These are phyloP conservation scores for Benthosema pterotum DNA, from an alignment of 2,797 vertebrate species.

Conservation along the genomic window DNA sequence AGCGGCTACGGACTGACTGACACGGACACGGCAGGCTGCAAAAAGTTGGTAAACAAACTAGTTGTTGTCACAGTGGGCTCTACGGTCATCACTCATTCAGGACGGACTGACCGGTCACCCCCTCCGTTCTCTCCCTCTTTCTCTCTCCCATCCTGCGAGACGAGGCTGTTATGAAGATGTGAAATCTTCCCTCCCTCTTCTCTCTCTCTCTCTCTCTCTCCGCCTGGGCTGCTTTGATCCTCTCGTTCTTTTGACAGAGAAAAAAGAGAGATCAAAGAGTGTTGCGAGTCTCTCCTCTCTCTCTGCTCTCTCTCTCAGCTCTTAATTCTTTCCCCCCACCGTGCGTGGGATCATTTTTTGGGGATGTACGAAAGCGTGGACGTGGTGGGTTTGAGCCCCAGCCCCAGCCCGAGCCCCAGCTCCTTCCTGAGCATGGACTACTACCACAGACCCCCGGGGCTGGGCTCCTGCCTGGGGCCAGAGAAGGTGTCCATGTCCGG, in stretches of 20 bases:
- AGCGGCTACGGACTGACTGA: too few species aligned
- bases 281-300: constrained; percentile 1
- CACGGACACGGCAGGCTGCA: too few species aligned
- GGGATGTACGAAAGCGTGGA: constrained; percentile 74
- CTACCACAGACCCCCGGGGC: constrained; percentile 71
- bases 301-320: constrained; percentile 1
- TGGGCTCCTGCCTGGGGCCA: constrained; percentile 36
- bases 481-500: constrained; percentile 57
- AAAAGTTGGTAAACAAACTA: too few species aligned
- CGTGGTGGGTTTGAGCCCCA: constrained; percentile 63
- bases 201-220: too few species aligned
- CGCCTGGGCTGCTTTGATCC: constrained; percentile 48
- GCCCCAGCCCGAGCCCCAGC: constrained; percentile 57
- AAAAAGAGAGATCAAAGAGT: constrained; percentile 39
- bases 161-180: constrained; percentile 63
- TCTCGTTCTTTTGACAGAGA: constrained; percentile 16
- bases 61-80: too few species aligned
- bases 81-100: constrained; percentile 40
- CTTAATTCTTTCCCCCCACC: neutral
- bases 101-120: constrained; percentile 19
- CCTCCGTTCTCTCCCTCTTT: constrained; percentile 1
- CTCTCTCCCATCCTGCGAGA: constrained; percentile 14
- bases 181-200: constrained; percentile 51
- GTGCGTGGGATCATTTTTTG: neutral
- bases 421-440: constrained; percentile 74